These are phyloP conservation scores for Hirtodrosophila trivittata DNA, from an alignment of 2,888 invertebrate genomes.

Conservation along the genomic window DNA sequence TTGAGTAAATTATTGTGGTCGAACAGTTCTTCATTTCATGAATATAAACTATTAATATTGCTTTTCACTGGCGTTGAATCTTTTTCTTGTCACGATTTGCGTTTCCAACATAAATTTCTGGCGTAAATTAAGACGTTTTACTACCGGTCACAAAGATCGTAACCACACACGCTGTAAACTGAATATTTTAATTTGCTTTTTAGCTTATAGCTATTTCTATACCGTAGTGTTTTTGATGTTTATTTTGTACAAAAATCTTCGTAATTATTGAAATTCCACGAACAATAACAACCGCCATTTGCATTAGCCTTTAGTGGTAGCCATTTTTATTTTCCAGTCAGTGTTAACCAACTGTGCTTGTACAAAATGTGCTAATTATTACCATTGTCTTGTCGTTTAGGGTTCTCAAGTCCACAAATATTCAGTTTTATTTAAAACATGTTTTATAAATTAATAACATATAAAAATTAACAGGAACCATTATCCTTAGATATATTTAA, in stretches of 20 bases:
- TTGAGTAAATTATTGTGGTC: conserved; percentile 35
- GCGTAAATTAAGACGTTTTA: conserved; percentile 56
- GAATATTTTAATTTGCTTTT: conserved; percentile 62
- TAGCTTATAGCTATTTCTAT: conserved; percentile 68
- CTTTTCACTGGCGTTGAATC: conserved; percentile 72
- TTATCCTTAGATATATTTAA: too few species aligned
- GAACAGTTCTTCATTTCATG: conserved; percentile 47
- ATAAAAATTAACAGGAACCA: too few species aligned
- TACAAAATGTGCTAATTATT: conserved; percentile 48
- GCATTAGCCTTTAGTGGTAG: conserved; percentile 87
- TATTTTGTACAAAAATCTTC: conserved; percentile 81
- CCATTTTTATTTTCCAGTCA: conserved; percentile 79
- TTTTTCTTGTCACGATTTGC: conserved; percentile 66
- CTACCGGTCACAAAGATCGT: conserved; percentile 37
- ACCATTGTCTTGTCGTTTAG: conserved; percentile 10
- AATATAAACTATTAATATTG: conserved; percentile 59
- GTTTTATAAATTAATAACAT: too few species aligned
- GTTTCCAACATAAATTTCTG: conserved; percentile 54
- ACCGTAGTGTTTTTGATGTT: conserved; percentile 72
- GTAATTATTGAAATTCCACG: conserved; percentile 86
- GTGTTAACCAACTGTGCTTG: conserved; percentile 49
- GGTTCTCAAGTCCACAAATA: conserved; percentile 18
- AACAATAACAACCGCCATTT: conserved; percentile 99
- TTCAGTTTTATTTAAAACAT: too few species aligned
- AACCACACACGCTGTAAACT: conserved; percentile 48